Base-by-base conservation (phyloP, 2,888 invertebrate species). In the Mimas tiliae region DNA sequence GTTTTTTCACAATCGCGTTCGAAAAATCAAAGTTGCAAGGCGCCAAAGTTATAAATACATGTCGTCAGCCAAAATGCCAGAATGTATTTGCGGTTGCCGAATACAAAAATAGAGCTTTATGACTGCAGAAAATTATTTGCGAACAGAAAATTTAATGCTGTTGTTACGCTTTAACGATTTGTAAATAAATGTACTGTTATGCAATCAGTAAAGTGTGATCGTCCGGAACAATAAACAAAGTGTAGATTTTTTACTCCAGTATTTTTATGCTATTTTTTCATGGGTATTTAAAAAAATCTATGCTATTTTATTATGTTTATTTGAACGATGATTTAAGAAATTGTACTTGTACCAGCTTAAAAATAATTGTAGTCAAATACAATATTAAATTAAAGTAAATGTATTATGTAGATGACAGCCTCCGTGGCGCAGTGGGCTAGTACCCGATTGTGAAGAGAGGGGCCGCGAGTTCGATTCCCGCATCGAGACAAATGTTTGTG, bases 221-320 rank as follows among this genome's bases (percentile, higher is more conserved):
- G 33, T 53, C 53, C n/a, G 53, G 33, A 53, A 34, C 33, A 6
- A n/a, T 53, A 53, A 53, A 8, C 53, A 53, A 53, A n/a, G 48
- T 48, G 48, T 48, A 48, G 48, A n/a, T 27, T 33, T 53, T 33
- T 33, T 53, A n/a, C n/a, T n/a, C 11, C 6, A 33, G 33, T 33
- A 53, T 53, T 33, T 48, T 33, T 33, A 27, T 27, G 52, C 21
- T 27, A 6, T 52, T 52, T 52, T 27, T 27, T 21, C 52, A n/a
- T 6, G 33, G 33, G 27, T 14, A 21, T 7, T 11, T 0, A 52
- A 52, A 52, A 52, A 14, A 14, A 33, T 21, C 27, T 33, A 1
- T 14, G 14, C 21, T 52, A 33, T 52, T 52, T 21, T 52, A 52
- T n/a, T n/a, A n/a, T n/a, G n/a, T n/a, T n/a, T n/a, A n/a, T n/a